Conservation (phyloP, 37 sponge, comb jelly and placozoan genomes). For the Hexactinellida sp. region DNA sequence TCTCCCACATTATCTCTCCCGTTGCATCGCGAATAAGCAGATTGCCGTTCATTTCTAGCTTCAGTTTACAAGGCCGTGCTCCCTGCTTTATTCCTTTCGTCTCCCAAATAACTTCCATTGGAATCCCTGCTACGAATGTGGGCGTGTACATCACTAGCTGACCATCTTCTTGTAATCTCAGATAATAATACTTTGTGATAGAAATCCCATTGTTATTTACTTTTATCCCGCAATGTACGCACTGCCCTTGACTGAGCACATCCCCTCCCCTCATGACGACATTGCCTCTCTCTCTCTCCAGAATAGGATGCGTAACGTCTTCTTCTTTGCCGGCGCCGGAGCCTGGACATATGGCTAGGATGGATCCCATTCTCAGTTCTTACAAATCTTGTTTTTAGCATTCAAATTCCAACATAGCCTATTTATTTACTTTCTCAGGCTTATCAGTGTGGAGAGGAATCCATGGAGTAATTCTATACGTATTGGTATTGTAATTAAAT, state of each 20-base stretch:
- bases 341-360: not conserved
- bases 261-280: not conserved
- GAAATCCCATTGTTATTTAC: not conserved
- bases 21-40: not conserved
- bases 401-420: not conserved
- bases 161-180: not conserved
- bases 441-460: not conserved
- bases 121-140: slow-evolving; percentile 1
- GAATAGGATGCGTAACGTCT: not conserved
- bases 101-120: not conserved
- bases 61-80: not conserved
- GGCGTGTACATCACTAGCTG: not conserved
- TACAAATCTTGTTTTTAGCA: not conserved
- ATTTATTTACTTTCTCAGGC: not conserved
- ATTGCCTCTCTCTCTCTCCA: not conserved
- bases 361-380: not conserved
- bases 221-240: not conserved
- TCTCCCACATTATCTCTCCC: not conserved
- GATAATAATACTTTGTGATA: not conserved
- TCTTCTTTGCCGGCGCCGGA: not conserved
- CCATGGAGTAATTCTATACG: not conserved
- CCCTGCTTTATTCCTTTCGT: not conserved
- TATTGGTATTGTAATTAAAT: not conserved
- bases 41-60: not conserved
- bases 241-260: not conserved